Evolutionary conservation across 2,888 invertebrate species (phyloP).

Genomic region (Drosophila anomelani): DNA sequence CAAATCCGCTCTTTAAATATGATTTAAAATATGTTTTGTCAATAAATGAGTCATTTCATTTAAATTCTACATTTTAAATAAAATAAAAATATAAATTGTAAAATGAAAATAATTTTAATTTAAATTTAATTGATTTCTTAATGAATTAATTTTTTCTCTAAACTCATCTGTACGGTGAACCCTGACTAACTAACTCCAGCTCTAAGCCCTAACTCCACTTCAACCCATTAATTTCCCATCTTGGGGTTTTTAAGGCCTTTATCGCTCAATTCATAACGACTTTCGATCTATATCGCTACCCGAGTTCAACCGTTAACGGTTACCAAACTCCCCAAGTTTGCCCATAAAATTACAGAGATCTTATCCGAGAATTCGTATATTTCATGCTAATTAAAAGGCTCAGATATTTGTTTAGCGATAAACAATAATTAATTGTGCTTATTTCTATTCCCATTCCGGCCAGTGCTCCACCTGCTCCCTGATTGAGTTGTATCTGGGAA

Average conservation of each 20-base stretch:
- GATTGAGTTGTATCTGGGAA: conserved; percentile 73
- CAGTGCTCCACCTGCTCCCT: conserved; percentile 47
- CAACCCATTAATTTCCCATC: conserved; percentile 38
- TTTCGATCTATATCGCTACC: conserved; percentile 55
- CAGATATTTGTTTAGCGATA: conserved; percentile 67
- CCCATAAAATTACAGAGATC: conserved; percentile 67
- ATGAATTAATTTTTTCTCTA: neutral
- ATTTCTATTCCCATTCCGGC: conserved; percentile 56
- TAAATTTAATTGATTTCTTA: neutral
- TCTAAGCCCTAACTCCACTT: conserved; percentile 1
- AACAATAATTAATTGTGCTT: conserved; percentile 71
- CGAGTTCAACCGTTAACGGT: conserved; percentile 58
- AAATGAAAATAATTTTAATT: no score
- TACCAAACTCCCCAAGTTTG: conserved; percentile 10
- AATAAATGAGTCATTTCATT: no score
- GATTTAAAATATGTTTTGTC: no score
- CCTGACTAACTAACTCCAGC: conserved; percentile 5
- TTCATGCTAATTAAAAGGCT: conserved; percentile 71
- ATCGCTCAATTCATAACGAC: conserved; percentile 30
- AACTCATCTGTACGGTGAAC: neutral
- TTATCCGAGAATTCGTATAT: conserved; percentile 63
- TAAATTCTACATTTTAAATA: no score
- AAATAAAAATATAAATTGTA: no score
- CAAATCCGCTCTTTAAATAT: no score
- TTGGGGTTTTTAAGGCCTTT: conserved; percentile 28